These are phyloP conservation scores for Sarcoramphus papa DNA, from an alignment of 2,797 vertebrate genomes.

Conservation along the genomic window DNA sequence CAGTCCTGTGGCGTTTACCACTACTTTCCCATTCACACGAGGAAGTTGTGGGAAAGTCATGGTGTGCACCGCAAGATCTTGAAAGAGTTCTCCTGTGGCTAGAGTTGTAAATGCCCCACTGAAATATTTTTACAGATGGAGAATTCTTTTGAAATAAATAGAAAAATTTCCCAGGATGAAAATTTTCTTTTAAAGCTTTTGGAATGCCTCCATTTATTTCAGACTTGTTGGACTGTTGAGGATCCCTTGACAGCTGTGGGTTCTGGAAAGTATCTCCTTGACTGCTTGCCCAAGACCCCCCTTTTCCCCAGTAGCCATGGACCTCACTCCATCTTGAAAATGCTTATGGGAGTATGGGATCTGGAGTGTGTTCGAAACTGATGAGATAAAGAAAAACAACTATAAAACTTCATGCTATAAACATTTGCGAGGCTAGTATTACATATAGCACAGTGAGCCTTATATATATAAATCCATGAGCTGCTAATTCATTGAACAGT, in stretches of 20 bases:
- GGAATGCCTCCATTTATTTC: conserved; percentile 59
- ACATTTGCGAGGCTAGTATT: conserved; percentile 27
- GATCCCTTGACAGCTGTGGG: conserved; percentile 63
- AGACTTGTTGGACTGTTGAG: conserved; percentile 62
- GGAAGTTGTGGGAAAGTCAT: conserved; percentile 48
- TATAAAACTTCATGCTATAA: conserved; percentile 55
- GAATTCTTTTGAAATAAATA: conserved; percentile 69
- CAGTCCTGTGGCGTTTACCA: neutral
- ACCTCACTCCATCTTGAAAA: conserved; percentile 62
- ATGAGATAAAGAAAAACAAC: conserved; percentile 70
- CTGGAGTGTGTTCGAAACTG: conserved; percentile 47
- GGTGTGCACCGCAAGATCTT: conserved; percentile 1
- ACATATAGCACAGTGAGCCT: neutral
- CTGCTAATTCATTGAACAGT: conserved; percentile 45
- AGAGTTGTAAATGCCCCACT: conserved; percentile 47
- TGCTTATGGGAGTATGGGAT: conserved; percentile 48
- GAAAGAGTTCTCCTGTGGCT: conserved; percentile 55
- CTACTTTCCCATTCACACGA: neutral
- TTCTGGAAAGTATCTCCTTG: conserved; percentile 64
- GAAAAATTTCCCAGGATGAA: conserved; percentile 64
- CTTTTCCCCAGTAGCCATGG: conserved; percentile 55
- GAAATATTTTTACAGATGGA: conserved; percentile 72
- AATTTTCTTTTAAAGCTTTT: conserved; percentile 64
- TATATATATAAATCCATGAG: neutral
- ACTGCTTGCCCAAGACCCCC: conserved; percentile 48